Evolutionary conservation across 53 echinoderm and acorn worm species (phyloP), one percentile per base, ranked within the genome.

Genomic region (Actinopyga echinites): DNA sequence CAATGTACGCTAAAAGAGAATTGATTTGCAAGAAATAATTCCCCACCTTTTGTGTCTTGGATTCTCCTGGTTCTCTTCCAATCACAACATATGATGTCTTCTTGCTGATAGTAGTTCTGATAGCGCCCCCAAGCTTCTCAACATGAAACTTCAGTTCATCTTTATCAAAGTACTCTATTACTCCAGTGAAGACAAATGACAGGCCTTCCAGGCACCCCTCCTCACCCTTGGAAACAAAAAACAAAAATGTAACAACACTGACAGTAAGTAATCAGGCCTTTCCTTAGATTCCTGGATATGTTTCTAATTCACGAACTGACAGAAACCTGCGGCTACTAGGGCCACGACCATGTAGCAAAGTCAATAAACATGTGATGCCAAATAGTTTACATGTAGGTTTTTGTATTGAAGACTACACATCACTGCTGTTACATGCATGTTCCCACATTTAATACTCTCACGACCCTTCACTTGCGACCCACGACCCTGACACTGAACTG

Each of bases 111-210:
- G 79, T 86, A 1, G 84, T 45, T 6, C 93, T 91, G 26, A 96
- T 88, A 13, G 89, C 77, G 11, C 96, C 96, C n/a, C 93, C 93
- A 33, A 91, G 80, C 35, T 65, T 52, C 83, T 96, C 93, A 12
- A 96, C 78, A 5, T 80, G 45, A 12, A 57, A 56, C 56, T 92
- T 90, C 4, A 89, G 85, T 62, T 96, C 91, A 8, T 91, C 93
- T 58, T 93, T 93, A 54, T 93, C 96, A 26, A 96, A 74, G 63
- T 83, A 96, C 21, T 96, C 96, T 19, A 93, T 64, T 9, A 96
- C 88, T 11, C 96, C 96, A n/a, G 96, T 96, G 30, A 96, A 74
- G 30, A 93, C 93, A 77, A 96, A 96, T 6, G 90, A 90, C 20
- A 93, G 58, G 1, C 92, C 92, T 10, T 90, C 88, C 10, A 96